Conservation (phyloP, 2,113 vertebrate species). For the Myotis yumanensis region DNA sequence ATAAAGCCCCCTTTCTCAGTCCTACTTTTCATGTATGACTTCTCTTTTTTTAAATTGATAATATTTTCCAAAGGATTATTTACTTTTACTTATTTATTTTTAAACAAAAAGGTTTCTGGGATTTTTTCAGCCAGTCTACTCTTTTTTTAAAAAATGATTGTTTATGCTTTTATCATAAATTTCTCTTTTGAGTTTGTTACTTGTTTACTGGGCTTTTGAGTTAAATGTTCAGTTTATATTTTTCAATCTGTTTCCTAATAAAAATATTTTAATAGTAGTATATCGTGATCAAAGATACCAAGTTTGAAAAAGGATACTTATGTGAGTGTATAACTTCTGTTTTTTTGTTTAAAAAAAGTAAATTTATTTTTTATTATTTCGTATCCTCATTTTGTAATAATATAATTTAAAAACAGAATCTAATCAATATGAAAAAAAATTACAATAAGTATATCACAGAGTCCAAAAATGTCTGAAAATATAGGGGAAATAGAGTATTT, state of each 20-base stretch:
- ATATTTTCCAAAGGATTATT: slow-evolving; percentile 1
- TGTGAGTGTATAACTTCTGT: neutral
- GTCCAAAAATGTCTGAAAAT: neutral
- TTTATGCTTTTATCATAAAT: slow-evolving; percentile 14
- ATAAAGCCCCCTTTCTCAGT: neutral
- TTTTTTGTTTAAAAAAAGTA: slow-evolving; percentile 34
- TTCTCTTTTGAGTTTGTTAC: neutral
- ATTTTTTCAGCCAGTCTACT: neutral
- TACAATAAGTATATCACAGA: neutral
- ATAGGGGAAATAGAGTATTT: neutral
- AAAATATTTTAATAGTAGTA: slow-evolving; percentile 30
- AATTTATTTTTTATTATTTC: slow-evolving; percentile 17
- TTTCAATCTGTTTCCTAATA: neutral
- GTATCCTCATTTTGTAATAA: neutral
- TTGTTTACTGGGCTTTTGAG: slow-evolving; percentile 31
- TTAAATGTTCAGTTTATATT: slow-evolving; percentile 17
- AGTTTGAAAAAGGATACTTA: slow-evolving; percentile 21
- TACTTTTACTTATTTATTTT: slow-evolving; percentile 12
- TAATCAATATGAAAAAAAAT: slow-evolving; percentile 8
- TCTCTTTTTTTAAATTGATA: neutral
- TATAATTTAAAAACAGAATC: neutral
- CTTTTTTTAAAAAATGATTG: neutral
- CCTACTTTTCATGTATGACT: neutral
- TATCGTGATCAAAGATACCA: neutral
- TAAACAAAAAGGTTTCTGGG: neutral